Evolutionary conservation across 2,113 vertebrate genomes (phyloP), one percentile per base, ranked within the genome.

Genomic region (Labeo catla): DNA sequence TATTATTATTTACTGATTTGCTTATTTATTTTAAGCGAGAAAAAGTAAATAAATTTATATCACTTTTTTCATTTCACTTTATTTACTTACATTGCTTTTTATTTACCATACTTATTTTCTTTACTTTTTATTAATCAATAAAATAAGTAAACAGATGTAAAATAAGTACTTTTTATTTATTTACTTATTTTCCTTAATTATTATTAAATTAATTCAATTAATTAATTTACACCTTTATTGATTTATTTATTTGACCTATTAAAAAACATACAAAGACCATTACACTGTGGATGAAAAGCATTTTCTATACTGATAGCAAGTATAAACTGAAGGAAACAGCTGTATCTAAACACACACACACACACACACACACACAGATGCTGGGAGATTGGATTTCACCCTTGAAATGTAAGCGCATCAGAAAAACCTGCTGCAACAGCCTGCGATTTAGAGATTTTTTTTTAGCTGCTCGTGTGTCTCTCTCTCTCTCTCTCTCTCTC

Each of bases 401-500:
- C 93, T 84, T 94, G 91, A 93, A 95, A 94, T 95, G 93, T 93
- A 92, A 94, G 92, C 89, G 91, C 91, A 92, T 89, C 88, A 88
- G 87, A 90, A 92, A 85, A 85, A 89, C 91, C 89, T 6, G 87
- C 92, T 23, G 91, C 91, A 91, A 93, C 94, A 93, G 91, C 91
- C 93, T 92, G 91, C 89, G 93, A 93, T 94, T 94, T 95, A 93
- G 92, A 88, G 86, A 93, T 93, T 94, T 94, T 93, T 94, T 94
- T 92, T 90, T 92, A 90, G 91, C 91, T 87, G 88, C 90, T 91
- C 86, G 61, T 89, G 77, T 70, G 7, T 16, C 28, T 2, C 28
- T 3, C 34, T 15, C 28, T 92, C 91, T 86, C 91, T 90, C 39
- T 39, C 39, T 39, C n/a, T n/a, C 87, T 92, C 89, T 86, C 34